Evolutionary conservation across 2,888 invertebrate genomes (phyloP), one percentile per base, ranked within the genome.

Genomic region (Torymus texanus): DNA sequence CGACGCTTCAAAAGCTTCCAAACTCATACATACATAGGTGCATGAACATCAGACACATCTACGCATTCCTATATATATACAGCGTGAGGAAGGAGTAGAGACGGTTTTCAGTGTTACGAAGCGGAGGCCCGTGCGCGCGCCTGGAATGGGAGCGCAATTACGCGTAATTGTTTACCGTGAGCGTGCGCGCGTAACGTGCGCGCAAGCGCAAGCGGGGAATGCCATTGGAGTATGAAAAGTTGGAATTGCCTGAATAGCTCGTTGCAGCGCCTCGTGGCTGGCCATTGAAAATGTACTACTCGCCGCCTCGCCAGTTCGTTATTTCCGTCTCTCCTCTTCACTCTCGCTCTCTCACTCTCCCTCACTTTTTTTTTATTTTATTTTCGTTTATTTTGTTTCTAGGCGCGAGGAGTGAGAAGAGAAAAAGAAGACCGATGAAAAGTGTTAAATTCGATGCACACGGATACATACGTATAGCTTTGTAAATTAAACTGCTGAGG

Each of bases 141-240:
- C 24, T 16, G 53, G 66, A 79, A 79, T 75, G 71, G 56, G 71
- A 66, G 71, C 75, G 71, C 66, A 75, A 79, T 79, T 79, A 75
- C 71, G 66, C 67, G 71, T 79, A 79, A 79, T 75, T 79, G 70
- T 79, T 79, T 79, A 65, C 58, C 78, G 59, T 62, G 73, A 61
- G 67, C 56, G n/a, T 16, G 67, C 13, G 18, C 53, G 61, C 62
- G 18, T 21, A 21, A 21, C 21, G 21, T 21, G 21, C 21, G 21
- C 21, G 21, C 21, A 62, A 56, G 29, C 53, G 12, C 62, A 55
- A 11, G 21, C 11, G 21, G 58, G 70, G 70, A 66, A 72, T 72
- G 50, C 77, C 66, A 72, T 72, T 78, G 59, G 76, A 50, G 73
- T 78, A 67, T 78, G 67, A 78, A 78, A 78, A 78, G 61, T 78